These are phyloP conservation scores for Bombyx huttoni DNA, from an alignment of 2,888 invertebrate genomes.

Conservation along the genomic window DNA sequence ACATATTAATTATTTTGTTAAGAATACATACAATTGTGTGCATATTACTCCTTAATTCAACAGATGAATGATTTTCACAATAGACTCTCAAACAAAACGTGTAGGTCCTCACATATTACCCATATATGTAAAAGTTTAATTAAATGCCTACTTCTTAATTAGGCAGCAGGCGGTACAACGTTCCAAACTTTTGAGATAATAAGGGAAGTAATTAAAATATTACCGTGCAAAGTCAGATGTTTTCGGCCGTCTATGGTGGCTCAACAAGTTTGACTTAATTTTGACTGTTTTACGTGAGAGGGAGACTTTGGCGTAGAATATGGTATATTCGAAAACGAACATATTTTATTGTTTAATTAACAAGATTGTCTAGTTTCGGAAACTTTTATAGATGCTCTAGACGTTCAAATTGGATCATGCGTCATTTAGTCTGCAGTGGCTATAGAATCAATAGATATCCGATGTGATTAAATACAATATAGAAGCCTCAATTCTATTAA, in stretches of 20 bases:
- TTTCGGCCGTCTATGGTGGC: constrained; percentile 10
- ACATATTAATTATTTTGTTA: too few relatives aligned
- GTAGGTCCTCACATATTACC: constrained; percentile 19
- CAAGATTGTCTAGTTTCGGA: too few relatives aligned
- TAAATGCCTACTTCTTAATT: constrained; percentile 36
- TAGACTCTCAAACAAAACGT: constrained; percentile 7
- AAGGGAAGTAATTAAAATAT: constrained; percentile 45
- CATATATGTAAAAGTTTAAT: constrained; percentile 27
- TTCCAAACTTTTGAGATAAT: constrained; percentile 32
- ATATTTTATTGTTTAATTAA: too few relatives aligned
- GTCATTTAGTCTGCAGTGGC: too few relatives aligned
- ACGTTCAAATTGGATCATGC: too few relatives aligned
- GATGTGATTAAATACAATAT: too few relatives aligned
- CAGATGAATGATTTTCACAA: not conserved
- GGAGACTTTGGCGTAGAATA: not conserved
- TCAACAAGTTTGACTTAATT: constrained; percentile 12
- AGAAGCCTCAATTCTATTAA: too few relatives aligned
- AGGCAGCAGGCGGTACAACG: constrained; percentile 25
- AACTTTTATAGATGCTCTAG: too few relatives aligned
- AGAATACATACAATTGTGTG: not conserved
- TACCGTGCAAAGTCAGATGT: constrained; percentile 32
- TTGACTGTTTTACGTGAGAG: not conserved
- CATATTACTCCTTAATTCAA: too few relatives aligned
- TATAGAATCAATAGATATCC: too few relatives aligned
- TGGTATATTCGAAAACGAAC: too few relatives aligned